Evolutionary conservation across 2,888 invertebrate genomes (phyloP).

Genomic region (Athrips mouffetella): DNA sequence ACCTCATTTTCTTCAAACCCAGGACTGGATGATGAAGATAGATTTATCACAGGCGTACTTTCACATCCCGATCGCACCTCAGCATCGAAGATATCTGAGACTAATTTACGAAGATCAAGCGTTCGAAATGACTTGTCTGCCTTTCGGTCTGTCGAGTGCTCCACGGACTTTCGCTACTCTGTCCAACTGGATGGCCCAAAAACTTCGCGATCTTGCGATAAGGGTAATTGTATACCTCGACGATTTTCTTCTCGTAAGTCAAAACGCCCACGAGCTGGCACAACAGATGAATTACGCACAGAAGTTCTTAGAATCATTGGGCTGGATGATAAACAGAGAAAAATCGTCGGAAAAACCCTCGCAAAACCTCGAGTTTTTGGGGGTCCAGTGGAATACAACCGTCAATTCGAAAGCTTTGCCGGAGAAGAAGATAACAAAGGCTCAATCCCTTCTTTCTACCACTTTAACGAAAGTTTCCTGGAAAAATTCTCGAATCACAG

Average conservation of each 20-base stretch:
- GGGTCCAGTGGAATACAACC: slow-evolving; percentile 21
- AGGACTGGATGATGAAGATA: slow-evolving; percentile 6
- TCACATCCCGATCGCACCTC: too few species aligned
- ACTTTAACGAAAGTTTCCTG: not conserved
- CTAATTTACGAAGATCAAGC: slow-evolving; percentile 17
- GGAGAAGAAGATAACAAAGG: not conserved
- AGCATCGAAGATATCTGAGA: slow-evolving; percentile 24
- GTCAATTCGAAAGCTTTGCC: slow-evolving; percentile 12
- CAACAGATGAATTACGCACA: not conserved
- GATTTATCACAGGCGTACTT: slow-evolving; percentile 6
- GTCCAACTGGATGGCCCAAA: slow-evolving; percentile 24
- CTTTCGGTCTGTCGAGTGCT: slow-evolving; percentile 24
- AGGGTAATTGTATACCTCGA: slow-evolving; percentile 18
- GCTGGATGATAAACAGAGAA: slow-evolving; percentile 20
- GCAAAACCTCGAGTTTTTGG: slow-evolving; percentile 16
- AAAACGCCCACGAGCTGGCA: slow-evolving; percentile 5
- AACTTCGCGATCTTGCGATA: slow-evolving; percentile 15
- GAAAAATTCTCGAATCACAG: not conserved
- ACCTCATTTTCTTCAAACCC: not conserved
- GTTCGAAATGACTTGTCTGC: slow-evolving; percentile 23
- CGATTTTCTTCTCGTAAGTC: slow-evolving; percentile 22
- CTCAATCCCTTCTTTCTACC: not conserved
- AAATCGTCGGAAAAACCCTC: slow-evolving; percentile 11
- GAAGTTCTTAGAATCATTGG: slow-evolving; percentile 8
- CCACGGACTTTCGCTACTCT: slow-evolving; percentile 22